These are phyloP conservation scores for Vanessa atalanta DNA, from an alignment of 1,140 invertebrate species.

Conservation along the genomic window DNA sequence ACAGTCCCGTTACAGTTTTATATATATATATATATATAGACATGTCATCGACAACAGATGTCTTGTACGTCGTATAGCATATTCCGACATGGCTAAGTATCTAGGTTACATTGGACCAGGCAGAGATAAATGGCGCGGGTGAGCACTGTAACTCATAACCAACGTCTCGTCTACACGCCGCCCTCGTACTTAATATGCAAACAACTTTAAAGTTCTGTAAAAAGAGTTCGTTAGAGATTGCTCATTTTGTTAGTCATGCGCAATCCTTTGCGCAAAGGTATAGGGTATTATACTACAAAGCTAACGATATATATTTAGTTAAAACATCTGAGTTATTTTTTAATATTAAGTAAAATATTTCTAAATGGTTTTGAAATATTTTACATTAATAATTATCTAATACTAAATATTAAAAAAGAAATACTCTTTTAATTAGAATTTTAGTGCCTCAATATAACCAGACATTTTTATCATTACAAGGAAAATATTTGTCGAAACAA, in stretches of 20 bases:
- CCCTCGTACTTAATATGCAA: conserved; percentile 47
- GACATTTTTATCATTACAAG: no score
- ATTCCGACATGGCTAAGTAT: conserved; percentile 37
- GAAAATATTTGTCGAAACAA: background rate
- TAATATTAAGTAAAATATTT: no score
- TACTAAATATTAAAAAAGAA: no score
- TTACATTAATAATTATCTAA: no score
- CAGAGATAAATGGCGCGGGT: conserved; percentile 52
- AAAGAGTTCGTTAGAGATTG: conserved; percentile 11
- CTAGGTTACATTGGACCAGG: conserved; percentile 47
- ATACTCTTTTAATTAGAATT: no score
- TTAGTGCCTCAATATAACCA: no score
- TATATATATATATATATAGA: background rate
- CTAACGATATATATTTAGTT: background rate
- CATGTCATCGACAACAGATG: conserved; percentile 27
- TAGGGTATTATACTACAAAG: no score
- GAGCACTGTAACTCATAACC: conserved; percentile 54
- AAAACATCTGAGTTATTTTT: no score
- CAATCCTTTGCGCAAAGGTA: no score
- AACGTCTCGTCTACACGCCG: conserved; percentile 53
- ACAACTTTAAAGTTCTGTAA: conserved; percentile 24
- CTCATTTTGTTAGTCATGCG: background rate
- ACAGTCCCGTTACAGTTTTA: background rate
- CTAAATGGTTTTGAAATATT: no score
- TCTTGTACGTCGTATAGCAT: conserved; percentile 20